Percentiles rank a stretch among this genome's conserved stretches.
phyloP scores from a whole-genome alignment of 2,888 invertebrate genomes.

The Dromius quadrimaculatus region DNA sequence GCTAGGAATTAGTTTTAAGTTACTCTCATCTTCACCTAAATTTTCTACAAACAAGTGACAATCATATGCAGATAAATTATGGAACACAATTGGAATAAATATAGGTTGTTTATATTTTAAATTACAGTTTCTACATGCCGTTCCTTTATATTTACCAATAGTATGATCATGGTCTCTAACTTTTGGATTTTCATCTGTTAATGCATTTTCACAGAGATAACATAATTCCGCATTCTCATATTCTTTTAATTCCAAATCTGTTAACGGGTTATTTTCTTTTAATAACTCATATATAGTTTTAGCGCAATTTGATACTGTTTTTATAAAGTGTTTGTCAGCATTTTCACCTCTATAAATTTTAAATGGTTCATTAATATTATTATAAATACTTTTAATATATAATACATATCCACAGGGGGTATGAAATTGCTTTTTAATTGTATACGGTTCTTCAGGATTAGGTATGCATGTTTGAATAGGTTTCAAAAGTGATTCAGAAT shows the following conservation, averaged over 20 bases:
- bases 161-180: slow-evolving; percentile 59
- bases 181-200: slow-evolving; percentile 49
- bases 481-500: slow-evolving; percentile 47
- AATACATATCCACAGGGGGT: slow-evolving; percentile 53
- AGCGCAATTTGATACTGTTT: not conserved
- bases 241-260: not conserved
- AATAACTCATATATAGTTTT: slow-evolving; percentile 50
- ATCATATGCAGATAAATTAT: slow-evolving; percentile 60
- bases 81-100: slow-evolving; percentile 60
- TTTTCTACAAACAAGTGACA: slow-evolving; percentile 59
- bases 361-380: not conserved
- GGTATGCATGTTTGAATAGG: not conserved
- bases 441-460: not conserved
- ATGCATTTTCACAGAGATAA: slow-evolving; percentile 56
- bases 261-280: slow-evolving; percentile 53
- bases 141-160: slow-evolving; percentile 55
- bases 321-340: slow-evolving; percentile 32
- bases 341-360: slow-evolving; percentile 29
- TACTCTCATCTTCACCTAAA: slow-evolving; percentile 54
- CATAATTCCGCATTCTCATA: slow-evolving; percentile 48
- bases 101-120: slow-evolving; percentile 58
- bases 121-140: slow-evolving; percentile 59
- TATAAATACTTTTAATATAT: slow-evolving; percentile 44
- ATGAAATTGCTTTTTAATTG: slow-evolving; percentile 41
- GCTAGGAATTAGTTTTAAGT: slow-evolving; percentile 57